These are phyloP conservation scores for Mya arenaria DNA, from an alignment of 1,140 invertebrate genomes.

Conservation along the genomic window DNA sequence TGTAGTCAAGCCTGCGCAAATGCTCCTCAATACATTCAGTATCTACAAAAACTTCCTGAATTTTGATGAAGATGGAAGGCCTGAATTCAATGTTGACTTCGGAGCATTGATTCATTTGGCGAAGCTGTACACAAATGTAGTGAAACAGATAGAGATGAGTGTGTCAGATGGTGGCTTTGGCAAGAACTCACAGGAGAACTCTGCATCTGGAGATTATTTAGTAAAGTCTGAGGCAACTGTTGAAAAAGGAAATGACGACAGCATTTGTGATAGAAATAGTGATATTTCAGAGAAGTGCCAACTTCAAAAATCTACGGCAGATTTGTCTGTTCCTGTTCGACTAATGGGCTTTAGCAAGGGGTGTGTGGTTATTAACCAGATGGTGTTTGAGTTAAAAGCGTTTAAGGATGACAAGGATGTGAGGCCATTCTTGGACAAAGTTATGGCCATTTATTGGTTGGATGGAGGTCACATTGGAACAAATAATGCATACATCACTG, in stretches of 20 bases:
- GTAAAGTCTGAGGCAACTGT: conserved; percentile 3
- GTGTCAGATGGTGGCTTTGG: too few species aligned
- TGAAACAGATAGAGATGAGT: too few species aligned
- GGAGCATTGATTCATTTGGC: conserved; percentile 82
- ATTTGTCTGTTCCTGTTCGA: conserved; percentile 54
- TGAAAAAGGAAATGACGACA: too few species aligned
- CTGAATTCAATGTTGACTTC: conserved; percentile 81
- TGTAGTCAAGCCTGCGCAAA: conserved; percentile 88
- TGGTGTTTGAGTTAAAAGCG: conserved; percentile 90
- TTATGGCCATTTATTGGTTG: conserved; percentile 90
- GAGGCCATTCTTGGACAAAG: conserved; percentile 61
- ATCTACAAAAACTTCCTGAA: conserved; percentile 94
- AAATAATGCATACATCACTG: conserved; percentile 91
- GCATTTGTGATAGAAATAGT: too few species aligned
- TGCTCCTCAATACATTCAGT: conserved; percentile 91
- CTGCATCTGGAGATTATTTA: background rate
- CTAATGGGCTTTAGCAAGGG: conserved; percentile 94
- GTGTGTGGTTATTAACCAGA: conserved; percentile 94
- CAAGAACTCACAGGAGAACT: too few species aligned
- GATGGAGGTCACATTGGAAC: conserved; percentile 93
- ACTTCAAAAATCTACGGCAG: too few species aligned
- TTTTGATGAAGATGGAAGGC: conserved; percentile 87
- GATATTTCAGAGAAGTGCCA: too few species aligned
- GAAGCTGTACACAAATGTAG: conserved; percentile 76
- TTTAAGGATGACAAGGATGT: conserved; percentile 54